These are phyloP conservation scores for Drosophila hydei DNA, from an alignment of 1,140 invertebrate genomes.

Conservation along the genomic window DNA sequence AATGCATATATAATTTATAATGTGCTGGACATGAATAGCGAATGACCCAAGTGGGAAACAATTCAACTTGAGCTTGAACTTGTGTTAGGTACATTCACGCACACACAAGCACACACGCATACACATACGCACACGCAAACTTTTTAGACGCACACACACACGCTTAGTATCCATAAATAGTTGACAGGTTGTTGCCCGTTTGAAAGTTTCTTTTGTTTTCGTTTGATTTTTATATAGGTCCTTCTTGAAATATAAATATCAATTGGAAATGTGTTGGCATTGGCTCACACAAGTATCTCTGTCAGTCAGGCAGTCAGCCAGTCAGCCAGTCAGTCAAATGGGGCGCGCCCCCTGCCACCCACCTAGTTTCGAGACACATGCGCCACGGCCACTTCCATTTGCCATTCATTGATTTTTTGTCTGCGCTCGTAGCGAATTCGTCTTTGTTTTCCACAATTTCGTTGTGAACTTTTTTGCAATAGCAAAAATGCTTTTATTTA, in stretches of 20 bases:
- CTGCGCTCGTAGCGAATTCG: slow-evolving; percentile 22
- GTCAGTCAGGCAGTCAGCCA: slow-evolving; percentile 14
- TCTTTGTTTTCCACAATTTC: slow-evolving; percentile 2
- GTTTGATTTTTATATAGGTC: slow-evolving; percentile 18
- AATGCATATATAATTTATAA: slow-evolving; percentile 61
- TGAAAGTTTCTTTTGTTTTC: slow-evolving; percentile 74
- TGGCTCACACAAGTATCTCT: slow-evolving; percentile 7
- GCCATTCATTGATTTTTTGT: slow-evolving; percentile 80
- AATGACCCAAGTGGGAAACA: slow-evolving; percentile 52
- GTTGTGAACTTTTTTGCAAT: neutral
- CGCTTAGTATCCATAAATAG: slow-evolving; percentile 34
- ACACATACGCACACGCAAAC: neutral
- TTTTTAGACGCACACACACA: neutral
- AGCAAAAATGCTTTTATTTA: neutral
- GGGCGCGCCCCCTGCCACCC: slow-evolving; percentile 16
- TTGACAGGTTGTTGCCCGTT: slow-evolving; percentile 50
- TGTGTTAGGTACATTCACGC: slow-evolving; percentile 9
- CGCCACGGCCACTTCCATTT: slow-evolving; percentile 76
- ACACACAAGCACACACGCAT: slow-evolving; percentile 8
- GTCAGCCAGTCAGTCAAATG: slow-evolving; percentile 15
- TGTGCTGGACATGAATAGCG: slow-evolving; percentile 53
- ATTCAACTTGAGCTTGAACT: slow-evolving; percentile 58
- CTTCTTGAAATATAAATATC: slow-evolving; percentile 53
- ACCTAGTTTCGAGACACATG: slow-evolving; percentile 66
- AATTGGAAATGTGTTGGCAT: slow-evolving; percentile 39